Evolutionary conservation across 2,888 invertebrate species (phyloP).

Genomic region (Rhaphigaster nebulosa): DNA sequence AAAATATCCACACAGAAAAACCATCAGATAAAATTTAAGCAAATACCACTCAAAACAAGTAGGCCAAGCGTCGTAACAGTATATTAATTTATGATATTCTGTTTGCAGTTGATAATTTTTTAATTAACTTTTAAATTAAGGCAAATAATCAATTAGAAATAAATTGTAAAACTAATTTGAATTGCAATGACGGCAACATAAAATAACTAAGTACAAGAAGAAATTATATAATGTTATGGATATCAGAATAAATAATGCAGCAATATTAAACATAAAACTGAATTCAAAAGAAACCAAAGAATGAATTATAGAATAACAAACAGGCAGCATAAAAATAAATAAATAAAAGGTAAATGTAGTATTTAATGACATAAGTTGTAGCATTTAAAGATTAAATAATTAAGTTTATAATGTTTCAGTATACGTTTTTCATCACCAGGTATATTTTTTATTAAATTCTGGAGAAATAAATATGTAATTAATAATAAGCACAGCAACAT

Average conservation of each 20-base stretch:
- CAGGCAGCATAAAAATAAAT: not conserved
- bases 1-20: not conserved
- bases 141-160: not conserved
- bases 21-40: not conserved
- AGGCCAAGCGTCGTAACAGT: not conserved
- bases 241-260: not conserved
- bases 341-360: not conserved
- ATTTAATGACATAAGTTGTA: not conserved
- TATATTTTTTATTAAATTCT: not conserved
- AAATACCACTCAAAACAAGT: constrained; percentile 13
- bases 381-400: not conserved
- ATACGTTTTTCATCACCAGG: not conserved
- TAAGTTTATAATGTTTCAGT: not conserved
- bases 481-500: not conserved
- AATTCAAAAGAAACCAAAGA: not conserved
- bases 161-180: not conserved
- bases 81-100: not conserved
- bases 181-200: not conserved
- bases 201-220: not conserved
- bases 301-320: not conserved
- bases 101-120: not conserved
- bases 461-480: no score
- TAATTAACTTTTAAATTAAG: not conserved
- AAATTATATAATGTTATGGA: not conserved
- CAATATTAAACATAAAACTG: not conserved